These are phyloP conservation scores for Electrophaes corylata DNA, from an alignment of 2,888 invertebrate genomes.

Conservation along the genomic window DNA sequence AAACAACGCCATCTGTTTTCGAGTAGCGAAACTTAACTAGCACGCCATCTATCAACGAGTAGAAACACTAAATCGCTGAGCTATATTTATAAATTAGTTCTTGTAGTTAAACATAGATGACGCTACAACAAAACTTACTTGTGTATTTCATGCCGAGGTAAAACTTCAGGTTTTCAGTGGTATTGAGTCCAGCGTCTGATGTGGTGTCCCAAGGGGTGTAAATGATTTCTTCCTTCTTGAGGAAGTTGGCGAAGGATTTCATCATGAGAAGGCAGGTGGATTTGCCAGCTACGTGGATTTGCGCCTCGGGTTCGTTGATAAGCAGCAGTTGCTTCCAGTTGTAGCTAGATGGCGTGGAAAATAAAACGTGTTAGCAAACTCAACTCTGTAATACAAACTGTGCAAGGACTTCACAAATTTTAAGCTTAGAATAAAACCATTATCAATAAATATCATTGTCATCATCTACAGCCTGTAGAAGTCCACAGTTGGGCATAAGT, in stretches of 20 bases:
- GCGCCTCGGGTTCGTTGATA: conserved; percentile 89
- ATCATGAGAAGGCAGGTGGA: conserved; percentile 90
- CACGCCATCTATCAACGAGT: conserved; percentile 43
- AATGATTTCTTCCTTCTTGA: conserved; percentile 74
- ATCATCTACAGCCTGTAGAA: too few species aligned
- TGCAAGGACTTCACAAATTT: conserved; percentile 42
- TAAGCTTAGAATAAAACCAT: too few species aligned
- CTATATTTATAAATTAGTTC: not conserved
- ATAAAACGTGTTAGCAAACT: conserved; percentile 67
- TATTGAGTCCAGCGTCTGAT: conserved; percentile 79
- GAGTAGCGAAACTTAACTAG: conserved; percentile 39
- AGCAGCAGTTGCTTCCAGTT: conserved; percentile 88
- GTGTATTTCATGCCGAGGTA: conserved; percentile 88
- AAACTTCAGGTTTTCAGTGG: conserved; percentile 85
- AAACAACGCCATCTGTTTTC: conserved; percentile 54
- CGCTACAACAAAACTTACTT: conserved; percentile 83
- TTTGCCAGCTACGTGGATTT: conserved; percentile 87
- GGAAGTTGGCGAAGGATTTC: conserved; percentile 87
- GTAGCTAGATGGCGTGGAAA: conserved; percentile 84
- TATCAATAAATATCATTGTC: too few species aligned
- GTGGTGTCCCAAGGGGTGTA: conserved; percentile 86
- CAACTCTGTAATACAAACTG: conserved; percentile 61
- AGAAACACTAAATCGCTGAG: conserved; percentile 10
- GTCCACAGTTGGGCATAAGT: too few species aligned
- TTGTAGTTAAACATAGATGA: conserved; percentile 36